phyloP scores from a whole-genome alignment of 2,888 invertebrate species.

The Raillietiella orientalis region DNA sequence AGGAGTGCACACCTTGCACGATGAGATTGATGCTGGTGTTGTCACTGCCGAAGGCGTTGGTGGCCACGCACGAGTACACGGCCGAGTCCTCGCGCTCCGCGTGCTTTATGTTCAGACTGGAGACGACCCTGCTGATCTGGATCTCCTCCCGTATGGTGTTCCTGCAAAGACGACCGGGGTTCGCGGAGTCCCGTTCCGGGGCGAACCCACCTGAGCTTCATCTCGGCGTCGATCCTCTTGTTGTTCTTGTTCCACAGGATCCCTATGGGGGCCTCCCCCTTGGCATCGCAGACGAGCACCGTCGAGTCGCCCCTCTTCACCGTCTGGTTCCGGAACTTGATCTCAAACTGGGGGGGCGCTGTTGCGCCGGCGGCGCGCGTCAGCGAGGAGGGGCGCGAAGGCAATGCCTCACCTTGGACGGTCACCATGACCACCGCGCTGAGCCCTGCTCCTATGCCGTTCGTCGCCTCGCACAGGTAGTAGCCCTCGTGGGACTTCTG shows the following conservation, averaged over 20 bases:
- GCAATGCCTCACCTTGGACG: constrained; percentile 38
- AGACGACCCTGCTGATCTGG: constrained; percentile 49
- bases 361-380: constrained; percentile 6
- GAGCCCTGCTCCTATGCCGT: constrained; percentile 75
- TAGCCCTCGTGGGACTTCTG: constrained; percentile 79
- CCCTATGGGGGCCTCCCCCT: constrained; percentile 77
- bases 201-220: constrained; percentile 27
- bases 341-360: constrained; percentile 78
- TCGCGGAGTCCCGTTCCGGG: background rate
- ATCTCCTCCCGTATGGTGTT: constrained; percentile 35
- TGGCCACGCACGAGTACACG: constrained; percentile 63
- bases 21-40: constrained; percentile 87
- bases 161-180: constrained; percentile 8
- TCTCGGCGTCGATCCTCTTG: constrained; percentile 59
- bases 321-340: constrained; percentile 64
- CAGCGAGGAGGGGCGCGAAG: background rate
- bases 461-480: constrained; percentile 80
- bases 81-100: constrained; percentile 66
- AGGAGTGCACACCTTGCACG: constrained; percentile 32
- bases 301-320: constrained; percentile 65
- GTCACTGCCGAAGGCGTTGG: constrained; percentile 72
- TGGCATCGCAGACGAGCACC: constrained; percentile 50
- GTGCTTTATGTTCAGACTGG: constrained; percentile 57
- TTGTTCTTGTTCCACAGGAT: constrained; percentile 85
- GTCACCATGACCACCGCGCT: constrained; percentile 77